Evolutionary conservation across 2,797 vertebrate genomes (phyloP).

Genomic region (Paratrypauchen microcephalus): DNA sequence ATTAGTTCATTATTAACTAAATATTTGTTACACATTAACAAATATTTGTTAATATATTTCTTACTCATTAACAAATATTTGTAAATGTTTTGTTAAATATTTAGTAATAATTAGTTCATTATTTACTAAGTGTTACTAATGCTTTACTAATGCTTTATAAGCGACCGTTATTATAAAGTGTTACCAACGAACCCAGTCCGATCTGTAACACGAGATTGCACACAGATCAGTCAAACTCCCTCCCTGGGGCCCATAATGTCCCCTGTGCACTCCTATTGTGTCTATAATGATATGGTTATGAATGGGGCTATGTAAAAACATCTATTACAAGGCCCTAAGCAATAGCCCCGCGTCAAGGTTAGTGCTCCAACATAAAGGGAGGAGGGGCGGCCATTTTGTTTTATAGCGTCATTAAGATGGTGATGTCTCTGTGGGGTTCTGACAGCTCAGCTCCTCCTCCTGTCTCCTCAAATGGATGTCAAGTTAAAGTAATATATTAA

Average conservation of each 20-base stretch:
- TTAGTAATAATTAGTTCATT: no score
- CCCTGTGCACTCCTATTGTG: conserved; percentile 26
- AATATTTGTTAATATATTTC: no score
- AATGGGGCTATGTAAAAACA: conserved; percentile 71
- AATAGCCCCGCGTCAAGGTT: conserved; percentile 63
- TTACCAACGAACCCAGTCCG: neutral
- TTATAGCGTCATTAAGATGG: conserved; percentile 77
- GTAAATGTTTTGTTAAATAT: no score
- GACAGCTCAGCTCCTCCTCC: conserved; percentile 37
- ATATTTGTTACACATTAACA: no score
- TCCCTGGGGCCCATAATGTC: conserved; percentile 58
- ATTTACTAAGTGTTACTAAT: no score
- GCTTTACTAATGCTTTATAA: no score
- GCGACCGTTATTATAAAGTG: no score
- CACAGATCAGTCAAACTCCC: conserved; percentile 74
- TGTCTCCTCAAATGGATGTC: neutral
- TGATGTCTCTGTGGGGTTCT: conserved; percentile 66
- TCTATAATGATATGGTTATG: conserved; percentile 63
- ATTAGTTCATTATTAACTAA: no score
- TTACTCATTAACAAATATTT: no score
- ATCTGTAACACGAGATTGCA: conserved; percentile 23
- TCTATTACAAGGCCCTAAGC: conserved; percentile 69
- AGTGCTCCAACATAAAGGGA: conserved; percentile 63
- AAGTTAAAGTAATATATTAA: neutral
- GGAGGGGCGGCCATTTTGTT: conserved; percentile 64